Evolutionary conservation across 2,113 vertebrate species (phyloP), one percentile per base, ranked within the genome.

Genomic region (Cyprinodon variegatus): DNA sequence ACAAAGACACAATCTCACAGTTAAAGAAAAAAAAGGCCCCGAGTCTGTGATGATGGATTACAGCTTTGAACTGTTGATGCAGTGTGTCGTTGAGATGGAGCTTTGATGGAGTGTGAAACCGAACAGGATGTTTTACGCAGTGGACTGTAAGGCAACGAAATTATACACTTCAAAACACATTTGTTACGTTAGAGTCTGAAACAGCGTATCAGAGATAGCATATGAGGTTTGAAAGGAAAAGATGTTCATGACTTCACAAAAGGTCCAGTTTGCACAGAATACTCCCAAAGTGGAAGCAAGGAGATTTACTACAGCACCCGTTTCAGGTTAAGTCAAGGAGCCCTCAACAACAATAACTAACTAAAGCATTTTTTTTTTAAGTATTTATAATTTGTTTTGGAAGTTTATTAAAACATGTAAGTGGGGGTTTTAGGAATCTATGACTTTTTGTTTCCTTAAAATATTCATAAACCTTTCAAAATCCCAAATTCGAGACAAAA

Each of bases 151-250:
- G 69, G 69, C 65, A 78, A 84, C 81, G 68, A 74, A 78, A 86
- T 88, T 81, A 84, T 81, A 72, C 71, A 82, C 78, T 83, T 85
- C 43, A 75, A 60, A 59, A 68, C 40, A 48, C 66, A 70, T 66
- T 41, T 83, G 69, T 67, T 78, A 43, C 66, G 53, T 63, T 63
- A 40, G 63, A 64, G 46, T 75, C 38, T 48, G 20, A 70, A 80
- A 70, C 29, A 61, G n/a, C 13, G 40, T 17, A 64, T 65, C 66
- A 75, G 59, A 45, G 53, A 61, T 48, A n/a, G 65, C 48, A 68
- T 1, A 70, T 45, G 70, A 12, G 11, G 69, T 48, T 57, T 29
- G 37, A 72, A 73, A 46, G 76, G 29, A 43, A 39, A 70, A 64
- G 68, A n/a, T 53, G 50, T 63, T 15, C 17, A 53, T 15, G 14